A percentile compares a stretch with the other conserved stretches of the same genome.
phyloP scores from a whole-genome alignment of 2,797 vertebrate genomes.

The Pelobates cultripes region DNA sequence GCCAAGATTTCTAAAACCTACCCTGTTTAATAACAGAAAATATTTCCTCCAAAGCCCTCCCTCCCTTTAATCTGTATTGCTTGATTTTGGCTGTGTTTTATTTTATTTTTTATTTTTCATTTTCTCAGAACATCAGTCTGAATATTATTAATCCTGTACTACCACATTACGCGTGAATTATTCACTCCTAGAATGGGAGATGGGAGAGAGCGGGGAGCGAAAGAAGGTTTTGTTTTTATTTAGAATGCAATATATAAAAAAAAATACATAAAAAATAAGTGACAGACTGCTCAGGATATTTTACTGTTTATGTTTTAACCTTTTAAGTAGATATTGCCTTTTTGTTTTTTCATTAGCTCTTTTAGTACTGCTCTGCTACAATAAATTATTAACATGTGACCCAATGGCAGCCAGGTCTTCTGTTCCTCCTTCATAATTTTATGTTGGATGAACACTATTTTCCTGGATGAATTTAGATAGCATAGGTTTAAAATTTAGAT shows the following conservation, averaged over 20 bases:
- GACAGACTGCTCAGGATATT: neutral
- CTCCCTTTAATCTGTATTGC: conserved; percentile 27
- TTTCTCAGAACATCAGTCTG: conserved; percentile 43
- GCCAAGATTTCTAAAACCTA: conserved; percentile 35
- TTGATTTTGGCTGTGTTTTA: conserved; percentile 18
- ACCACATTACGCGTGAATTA: conserved; percentile 52
- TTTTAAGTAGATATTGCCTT: neutral
- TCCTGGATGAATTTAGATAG: too few species aligned
- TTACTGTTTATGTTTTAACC: neutral
- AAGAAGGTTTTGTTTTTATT: conserved; percentile 36
- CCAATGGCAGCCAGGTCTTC: too few species aligned
- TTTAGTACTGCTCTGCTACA: neutral
- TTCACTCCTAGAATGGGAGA: conserved; percentile 31
- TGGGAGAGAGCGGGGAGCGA: neutral
- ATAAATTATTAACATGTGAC: neutral
- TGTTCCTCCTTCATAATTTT: too few species aligned
- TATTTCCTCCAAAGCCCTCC: conserved; percentile 23
- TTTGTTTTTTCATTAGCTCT: neutral
- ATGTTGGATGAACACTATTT: too few species aligned
- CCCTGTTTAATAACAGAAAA: conserved; percentile 51
- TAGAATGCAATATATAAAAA: conserved; percentile 14
- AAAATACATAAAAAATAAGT: neutral
- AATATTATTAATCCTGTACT: conserved; percentile 54
- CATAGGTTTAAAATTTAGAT: too few species aligned
- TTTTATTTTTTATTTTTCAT: conserved; percentile 40